A percentile compares a stretch with the other conserved stretches of the same genome.
Evolutionary conservation across 2,797 vertebrate genomes (phyloP).

Genomic region (Ctenosaura bakeri): DNA sequence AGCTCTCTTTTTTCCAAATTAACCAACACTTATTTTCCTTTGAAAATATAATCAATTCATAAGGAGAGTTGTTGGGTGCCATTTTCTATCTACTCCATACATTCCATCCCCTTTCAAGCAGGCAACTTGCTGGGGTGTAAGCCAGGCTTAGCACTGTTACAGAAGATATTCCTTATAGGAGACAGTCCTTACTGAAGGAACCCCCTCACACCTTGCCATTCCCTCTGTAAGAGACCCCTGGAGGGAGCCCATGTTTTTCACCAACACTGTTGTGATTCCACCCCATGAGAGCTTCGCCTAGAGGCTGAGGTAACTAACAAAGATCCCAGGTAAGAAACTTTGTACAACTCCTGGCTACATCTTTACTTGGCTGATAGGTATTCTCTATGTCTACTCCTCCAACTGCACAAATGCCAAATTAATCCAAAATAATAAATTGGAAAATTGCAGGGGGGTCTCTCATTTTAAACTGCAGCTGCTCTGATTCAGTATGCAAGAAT

Average conservation of each 20-base stretch:
- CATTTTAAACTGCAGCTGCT: slow-evolving; percentile 53
- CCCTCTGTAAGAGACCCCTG: neutral
- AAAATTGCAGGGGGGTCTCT: rapidly evolving
- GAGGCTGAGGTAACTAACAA: neutral
- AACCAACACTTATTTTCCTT: neutral
- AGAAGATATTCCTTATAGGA: neutral
- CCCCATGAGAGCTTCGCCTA: neutral
- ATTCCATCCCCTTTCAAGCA: neutral
- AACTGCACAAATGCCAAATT: slow-evolving; percentile 28
- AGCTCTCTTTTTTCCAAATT: neutral
- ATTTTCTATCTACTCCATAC: neutral
- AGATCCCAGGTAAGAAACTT: slow-evolving; percentile 7
- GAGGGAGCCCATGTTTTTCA: neutral
- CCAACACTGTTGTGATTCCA: neutral
- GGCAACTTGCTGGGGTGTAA: neutral
- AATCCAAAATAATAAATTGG: slow-evolving; percentile 46
- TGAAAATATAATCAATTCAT: neutral
- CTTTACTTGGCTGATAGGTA: slow-evolving; percentile 14
- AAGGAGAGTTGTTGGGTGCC: neutral
- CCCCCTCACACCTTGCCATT: neutral
- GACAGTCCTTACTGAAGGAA: neutral
- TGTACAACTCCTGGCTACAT: neutral
- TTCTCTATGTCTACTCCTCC: neutral
- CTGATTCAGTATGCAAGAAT: slow-evolving; percentile 54
- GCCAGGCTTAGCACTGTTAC: neutral